Evolutionary conservation across 2,113 vertebrate species (phyloP).

Genomic region (Calyptommatus sinebrachiatus): DNA sequence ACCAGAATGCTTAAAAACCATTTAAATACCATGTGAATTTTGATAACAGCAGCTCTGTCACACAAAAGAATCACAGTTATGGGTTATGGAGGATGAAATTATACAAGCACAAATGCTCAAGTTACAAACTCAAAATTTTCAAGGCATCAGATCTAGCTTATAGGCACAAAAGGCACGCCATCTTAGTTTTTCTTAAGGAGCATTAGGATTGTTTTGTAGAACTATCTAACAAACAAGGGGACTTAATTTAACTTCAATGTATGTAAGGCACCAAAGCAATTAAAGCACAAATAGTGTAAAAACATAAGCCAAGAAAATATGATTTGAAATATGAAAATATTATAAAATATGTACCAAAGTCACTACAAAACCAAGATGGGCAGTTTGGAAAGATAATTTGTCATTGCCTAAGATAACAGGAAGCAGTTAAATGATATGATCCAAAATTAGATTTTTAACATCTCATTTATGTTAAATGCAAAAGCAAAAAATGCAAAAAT

Average conservation of each 20-base stretch:
- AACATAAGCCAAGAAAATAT: background rate
- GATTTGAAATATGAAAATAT: background rate
- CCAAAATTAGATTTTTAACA: conserved; percentile 10
- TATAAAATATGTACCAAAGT: no score
- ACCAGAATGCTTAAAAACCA: background rate
- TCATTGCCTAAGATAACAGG: background rate
- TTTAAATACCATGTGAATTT: background rate
- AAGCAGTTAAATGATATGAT: background rate
- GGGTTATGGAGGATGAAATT: background rate
- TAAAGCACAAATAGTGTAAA: background rate
- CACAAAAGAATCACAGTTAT: background rate
- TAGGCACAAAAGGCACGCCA: background rate
- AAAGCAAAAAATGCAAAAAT: no score
- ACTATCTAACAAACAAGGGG: accelerated
- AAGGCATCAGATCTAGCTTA: background rate
- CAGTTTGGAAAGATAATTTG: background rate
- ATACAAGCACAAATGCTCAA: background rate
- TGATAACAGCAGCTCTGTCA: background rate
- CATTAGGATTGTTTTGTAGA: accelerated
- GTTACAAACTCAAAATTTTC: background rate
- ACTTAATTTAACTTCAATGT: background rate
- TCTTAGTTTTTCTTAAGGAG: background rate
- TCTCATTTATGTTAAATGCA: background rate
- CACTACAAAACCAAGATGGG: no score
- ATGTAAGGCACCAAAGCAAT: background rate